Percentiles rank a stretch among this genome's conserved stretches.
Evolutionary conservation across 2,113 vertebrate genomes (phyloP).

Genomic region (Elephantulus edwardii): DNA sequence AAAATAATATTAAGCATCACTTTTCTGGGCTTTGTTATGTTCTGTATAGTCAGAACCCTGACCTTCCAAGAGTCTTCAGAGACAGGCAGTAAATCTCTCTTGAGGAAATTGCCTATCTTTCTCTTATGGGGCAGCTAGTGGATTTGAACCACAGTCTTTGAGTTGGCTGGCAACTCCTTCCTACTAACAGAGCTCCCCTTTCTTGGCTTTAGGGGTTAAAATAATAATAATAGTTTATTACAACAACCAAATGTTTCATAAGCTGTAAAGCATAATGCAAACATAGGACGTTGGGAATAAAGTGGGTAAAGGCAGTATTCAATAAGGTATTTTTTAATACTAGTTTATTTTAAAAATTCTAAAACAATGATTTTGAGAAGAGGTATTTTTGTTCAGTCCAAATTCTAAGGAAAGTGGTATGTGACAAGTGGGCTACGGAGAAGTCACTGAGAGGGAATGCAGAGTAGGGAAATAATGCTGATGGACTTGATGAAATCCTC

Average conservation of each 20-base stretch:
- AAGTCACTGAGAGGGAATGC: background rate
- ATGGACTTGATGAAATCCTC: background rate
- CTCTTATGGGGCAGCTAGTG: too few species aligned
- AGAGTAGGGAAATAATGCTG: background rate
- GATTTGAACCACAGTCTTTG: too few species aligned
- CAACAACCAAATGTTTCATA: constrained; percentile 22
- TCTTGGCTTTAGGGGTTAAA: too few species aligned
- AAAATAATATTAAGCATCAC: too few species aligned
- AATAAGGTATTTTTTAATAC: background rate
- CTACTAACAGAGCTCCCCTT: too few species aligned
- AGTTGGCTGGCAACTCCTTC: too few species aligned
- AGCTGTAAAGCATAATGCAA: background rate
- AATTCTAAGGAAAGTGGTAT: background rate
- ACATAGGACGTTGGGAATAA: background rate
- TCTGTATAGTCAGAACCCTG: too few species aligned
- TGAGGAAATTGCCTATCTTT: too few species aligned
- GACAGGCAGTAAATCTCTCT: too few species aligned
- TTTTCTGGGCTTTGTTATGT: too few species aligned
- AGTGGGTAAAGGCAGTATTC: background rate
- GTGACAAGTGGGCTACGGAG: background rate
- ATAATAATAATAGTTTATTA: too few species aligned
- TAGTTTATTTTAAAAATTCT: background rate
- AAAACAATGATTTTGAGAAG: background rate
- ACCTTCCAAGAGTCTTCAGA: too few species aligned
- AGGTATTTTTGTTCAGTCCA: background rate